Evolutionary conservation across 2,888 invertebrate genomes (phyloP).

Genomic region (Doris montereyensis): DNA sequence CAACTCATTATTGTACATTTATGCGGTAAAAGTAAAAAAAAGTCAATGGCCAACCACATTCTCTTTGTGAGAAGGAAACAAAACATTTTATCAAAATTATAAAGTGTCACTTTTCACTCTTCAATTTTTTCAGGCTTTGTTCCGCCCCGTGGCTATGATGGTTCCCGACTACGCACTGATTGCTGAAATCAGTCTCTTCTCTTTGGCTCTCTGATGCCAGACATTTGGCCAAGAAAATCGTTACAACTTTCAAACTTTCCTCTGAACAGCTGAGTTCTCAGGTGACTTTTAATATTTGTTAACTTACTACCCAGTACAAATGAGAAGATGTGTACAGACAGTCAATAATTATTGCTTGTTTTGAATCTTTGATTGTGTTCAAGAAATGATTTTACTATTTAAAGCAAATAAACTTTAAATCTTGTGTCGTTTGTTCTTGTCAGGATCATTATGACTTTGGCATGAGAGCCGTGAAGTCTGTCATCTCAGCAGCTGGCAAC

Average conservation of each 20-base stretch:
- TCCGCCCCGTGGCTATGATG: conserved; percentile 88
- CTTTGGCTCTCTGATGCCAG: conserved; percentile 84
- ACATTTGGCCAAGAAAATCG: conserved; percentile 83
- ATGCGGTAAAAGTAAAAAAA: too few relatives aligned
- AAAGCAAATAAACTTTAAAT: too few relatives aligned
- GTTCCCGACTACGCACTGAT: conserved; percentile 86
- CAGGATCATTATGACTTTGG: conserved; percentile 75
- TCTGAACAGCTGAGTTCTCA: conserved; percentile 86
- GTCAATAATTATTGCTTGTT: too few relatives aligned
- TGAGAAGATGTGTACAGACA: background rate
- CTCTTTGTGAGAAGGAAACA: background rate
- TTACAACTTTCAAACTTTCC: conserved; percentile 84
- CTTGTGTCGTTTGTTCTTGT: conserved; percentile 55
- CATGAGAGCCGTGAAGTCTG: conserved; percentile 87
- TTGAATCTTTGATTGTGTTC: too few relatives aligned
- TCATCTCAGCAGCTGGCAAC: conserved; percentile 86
- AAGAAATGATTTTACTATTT: too few relatives aligned
- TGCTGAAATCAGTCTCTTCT: conserved; percentile 86
- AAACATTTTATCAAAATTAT: background rate
- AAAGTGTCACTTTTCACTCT: background rate
- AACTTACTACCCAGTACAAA: background rate
- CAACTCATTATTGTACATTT: too few relatives aligned
- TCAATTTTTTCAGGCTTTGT: conserved; percentile 75
- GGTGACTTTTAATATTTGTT: conserved; percentile 70
- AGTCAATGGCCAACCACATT: too few relatives aligned